Evolutionary conservation across 2,113 vertebrate genomes (phyloP).

Genomic region (Sus scrofa): DNA sequence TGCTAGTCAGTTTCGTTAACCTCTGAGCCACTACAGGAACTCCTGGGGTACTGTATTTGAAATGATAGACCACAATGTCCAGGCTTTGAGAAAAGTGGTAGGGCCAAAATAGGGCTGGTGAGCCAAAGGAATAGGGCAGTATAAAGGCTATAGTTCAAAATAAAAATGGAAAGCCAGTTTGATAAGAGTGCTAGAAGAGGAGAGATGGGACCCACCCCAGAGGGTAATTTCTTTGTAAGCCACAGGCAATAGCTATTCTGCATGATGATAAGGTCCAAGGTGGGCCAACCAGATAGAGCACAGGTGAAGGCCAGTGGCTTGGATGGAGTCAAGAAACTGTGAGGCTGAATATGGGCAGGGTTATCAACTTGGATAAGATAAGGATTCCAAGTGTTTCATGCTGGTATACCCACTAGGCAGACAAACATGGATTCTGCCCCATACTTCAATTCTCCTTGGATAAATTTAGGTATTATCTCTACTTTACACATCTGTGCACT

Average conservation of each 20-base stretch:
- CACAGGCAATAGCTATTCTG: neutral
- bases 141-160: neutral
- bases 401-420: neutral
- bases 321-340: neutral
- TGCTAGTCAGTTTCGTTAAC: too few relatives aligned
- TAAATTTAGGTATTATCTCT: constrained; percentile 67
- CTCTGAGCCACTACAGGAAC: too few relatives aligned
- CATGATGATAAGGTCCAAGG: neutral
- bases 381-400: neutral
- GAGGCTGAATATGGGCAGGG: neutral
- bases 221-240: neutral
- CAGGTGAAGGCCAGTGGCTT: neutral
- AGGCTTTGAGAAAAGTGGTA: neutral
- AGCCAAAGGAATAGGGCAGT: neutral
- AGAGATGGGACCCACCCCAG: neutral
- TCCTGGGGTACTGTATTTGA: neutral
- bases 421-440: neutral
- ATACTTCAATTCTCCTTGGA: constrained; percentile 22
- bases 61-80: neutral
- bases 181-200: neutral
- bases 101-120: neutral
- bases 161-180: neutral
- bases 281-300: neutral
- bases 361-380: neutral
- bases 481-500: neutral